These are phyloP conservation scores for Quadroppia sp. DNA, from an alignment of 2,888 invertebrate genomes.

Conservation along the genomic window DNA sequence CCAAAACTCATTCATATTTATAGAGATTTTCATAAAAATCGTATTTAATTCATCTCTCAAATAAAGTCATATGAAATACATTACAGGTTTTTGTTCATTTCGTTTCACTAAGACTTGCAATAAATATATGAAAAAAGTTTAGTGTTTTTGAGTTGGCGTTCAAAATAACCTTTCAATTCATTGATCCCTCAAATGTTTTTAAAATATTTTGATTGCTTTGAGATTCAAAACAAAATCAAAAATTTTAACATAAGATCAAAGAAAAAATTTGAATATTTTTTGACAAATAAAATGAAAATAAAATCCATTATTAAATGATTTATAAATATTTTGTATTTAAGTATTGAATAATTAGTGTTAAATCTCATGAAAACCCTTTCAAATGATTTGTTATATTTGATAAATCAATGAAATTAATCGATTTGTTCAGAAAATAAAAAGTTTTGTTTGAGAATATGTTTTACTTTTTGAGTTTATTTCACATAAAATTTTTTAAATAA, in stretches of 20 bases:
- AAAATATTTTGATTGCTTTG: neutral
- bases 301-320: too few species aligned
- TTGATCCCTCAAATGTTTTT: neutral
- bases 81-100: neutral
- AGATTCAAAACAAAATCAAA: neutral
- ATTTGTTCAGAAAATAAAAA: too few species aligned
- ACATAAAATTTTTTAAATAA: too few species aligned
- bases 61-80: neutral
- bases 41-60: neutral
- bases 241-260: neutral
- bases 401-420: too few species aligned
- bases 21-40: neutral
- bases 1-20: constrained; percentile 10
- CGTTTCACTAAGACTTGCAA: too few species aligned
- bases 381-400: too few species aligned
- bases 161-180: neutral
- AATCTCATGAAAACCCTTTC: too few species aligned
- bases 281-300: neutral
- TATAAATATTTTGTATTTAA: too few species aligned
- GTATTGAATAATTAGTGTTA: too few species aligned
- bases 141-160: constrained; percentile 18
- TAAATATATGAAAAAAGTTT: too few species aligned
- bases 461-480: too few species aligned
- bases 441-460: too few species aligned
- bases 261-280: neutral